A percentile compares a stretch with the other conserved stretches of the same genome.
Evolutionary conservation across 2,797 vertebrate species (phyloP).

Genomic region (Sandelia bainsii): DNA sequence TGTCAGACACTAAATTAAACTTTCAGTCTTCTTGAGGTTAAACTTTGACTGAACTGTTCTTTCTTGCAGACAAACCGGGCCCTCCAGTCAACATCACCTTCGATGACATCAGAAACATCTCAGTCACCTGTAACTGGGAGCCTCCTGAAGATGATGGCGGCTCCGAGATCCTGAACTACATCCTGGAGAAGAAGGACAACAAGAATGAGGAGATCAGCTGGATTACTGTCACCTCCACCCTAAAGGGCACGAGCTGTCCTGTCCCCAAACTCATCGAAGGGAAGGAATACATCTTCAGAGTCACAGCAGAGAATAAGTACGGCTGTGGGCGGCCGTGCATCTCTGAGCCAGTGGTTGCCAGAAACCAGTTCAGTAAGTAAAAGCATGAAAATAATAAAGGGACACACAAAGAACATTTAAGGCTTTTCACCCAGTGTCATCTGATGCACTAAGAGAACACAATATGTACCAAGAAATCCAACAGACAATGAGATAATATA

Average conservation of each 20-base stretch:
- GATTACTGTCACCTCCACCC: constrained; percentile 91
- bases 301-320: constrained; percentile 94
- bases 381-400: neutral
- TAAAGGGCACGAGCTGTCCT: constrained; percentile 91
- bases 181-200: constrained; percentile 98
- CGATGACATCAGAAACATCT: constrained; percentile 93
- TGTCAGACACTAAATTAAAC: no score
- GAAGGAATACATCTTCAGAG: constrained; percentile 97
- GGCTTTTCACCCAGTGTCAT: neutral
- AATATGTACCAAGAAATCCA: no score
- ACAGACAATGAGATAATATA: no score
- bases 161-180: constrained; percentile 96
- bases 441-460: neutral
- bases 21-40: no score
- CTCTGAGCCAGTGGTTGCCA: constrained; percentile 92
- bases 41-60: neutral
- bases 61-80: constrained; percentile 89
- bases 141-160: constrained; percentile 96
- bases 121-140: constrained; percentile 93
- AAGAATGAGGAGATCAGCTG: constrained; percentile 92
- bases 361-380: constrained; percentile 95
- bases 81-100: constrained; percentile 93
- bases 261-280: constrained; percentile 95
- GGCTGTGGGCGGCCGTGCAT: constrained; percentile 89
- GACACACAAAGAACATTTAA: neutral